Base-by-base conservation (phyloP, 2,888 invertebrate genomes). In the Rhagium mordax region DNA sequence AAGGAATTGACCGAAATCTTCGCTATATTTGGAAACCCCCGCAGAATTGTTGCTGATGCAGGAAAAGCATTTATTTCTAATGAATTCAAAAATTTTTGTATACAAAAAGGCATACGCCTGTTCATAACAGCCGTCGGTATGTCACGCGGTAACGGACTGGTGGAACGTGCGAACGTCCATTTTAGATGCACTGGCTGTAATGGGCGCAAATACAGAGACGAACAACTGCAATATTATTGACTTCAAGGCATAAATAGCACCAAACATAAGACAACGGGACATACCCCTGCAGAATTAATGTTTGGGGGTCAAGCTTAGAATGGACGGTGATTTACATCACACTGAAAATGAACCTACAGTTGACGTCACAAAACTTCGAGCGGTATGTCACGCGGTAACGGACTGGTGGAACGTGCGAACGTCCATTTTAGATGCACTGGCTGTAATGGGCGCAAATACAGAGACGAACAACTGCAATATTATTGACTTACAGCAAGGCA, bases 111-210 rank as follows among this genome's bases (percentile, higher is more conserved):
- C 5, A 80, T 85, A 16, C 78, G 79, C 15, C 81, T 82, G 27
- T 64, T 80, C 20, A 61, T 74, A 4, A 74, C 57, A 18, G 79
- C 79, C 7, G 77, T 78, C 5, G 75, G 74, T n/a, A 62, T 76
- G 66, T 49, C 79, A 0, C 61, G 85, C 83, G 13, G 84, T 81
- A 84, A 86, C 61, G 85, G 85, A 0, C 85, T 85, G 59, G 83
- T 81, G 0, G 86, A 74, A 51, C 70, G 82, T 29, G 72, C 79
- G 0, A 78, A 78, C 27, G 59, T 5, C 47, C 2, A 8, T 47
- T 3, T 8, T 47, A 5, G 47, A 47, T 47, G 47, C 47, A 3
- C 10, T 47, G n/a, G n/a, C 13, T 5, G 10, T 10, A 3, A 47
- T 47, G n/a, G 47, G 47, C 2, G 3, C 47, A 47, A 8, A 47